Conservation (phyloP, 2,888 invertebrate genomes). For the Ferdinandea cuprea region DNA sequence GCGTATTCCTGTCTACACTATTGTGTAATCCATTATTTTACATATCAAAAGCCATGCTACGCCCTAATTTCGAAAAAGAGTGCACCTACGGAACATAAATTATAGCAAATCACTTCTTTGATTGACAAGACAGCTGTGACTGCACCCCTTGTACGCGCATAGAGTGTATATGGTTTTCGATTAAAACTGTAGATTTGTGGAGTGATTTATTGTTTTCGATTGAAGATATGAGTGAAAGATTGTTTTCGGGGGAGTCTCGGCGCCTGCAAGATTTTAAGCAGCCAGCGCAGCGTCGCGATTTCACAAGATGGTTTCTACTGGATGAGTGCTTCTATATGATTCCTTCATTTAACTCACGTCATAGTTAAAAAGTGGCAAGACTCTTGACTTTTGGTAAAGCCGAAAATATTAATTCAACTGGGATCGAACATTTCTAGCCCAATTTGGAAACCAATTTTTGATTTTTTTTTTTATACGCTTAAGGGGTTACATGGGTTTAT, state of each 20-base stretch:
- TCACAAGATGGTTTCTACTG: no score
- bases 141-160: conserved; percentile 34
- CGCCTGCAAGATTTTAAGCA: neutral
- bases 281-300: no score
- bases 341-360: no score
- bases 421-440: no score
- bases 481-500: no score
- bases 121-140: conserved; percentile 66
- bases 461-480: no score
- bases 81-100: conserved; percentile 35
- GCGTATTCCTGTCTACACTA: conserved; percentile 48
- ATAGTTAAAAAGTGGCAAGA: no score
- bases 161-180: conserved; percentile 3
- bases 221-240: conserved; percentile 27
- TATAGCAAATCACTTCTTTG: conserved; percentile 64
- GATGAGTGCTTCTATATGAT: no score
- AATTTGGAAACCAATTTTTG: no score
- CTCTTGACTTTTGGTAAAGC: no score
- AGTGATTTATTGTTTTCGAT: conserved; percentile 50
- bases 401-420: no score
- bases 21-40: conserved; percentile 54
- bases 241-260: conserved; percentile 12
- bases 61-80: conserved; percentile 43
- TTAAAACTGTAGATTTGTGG: conserved; percentile 1
- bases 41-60: conserved; percentile 23